phyloP scores from a whole-genome alignment of 2,113 vertebrate species.

The Spilogale gracilis region DNA sequence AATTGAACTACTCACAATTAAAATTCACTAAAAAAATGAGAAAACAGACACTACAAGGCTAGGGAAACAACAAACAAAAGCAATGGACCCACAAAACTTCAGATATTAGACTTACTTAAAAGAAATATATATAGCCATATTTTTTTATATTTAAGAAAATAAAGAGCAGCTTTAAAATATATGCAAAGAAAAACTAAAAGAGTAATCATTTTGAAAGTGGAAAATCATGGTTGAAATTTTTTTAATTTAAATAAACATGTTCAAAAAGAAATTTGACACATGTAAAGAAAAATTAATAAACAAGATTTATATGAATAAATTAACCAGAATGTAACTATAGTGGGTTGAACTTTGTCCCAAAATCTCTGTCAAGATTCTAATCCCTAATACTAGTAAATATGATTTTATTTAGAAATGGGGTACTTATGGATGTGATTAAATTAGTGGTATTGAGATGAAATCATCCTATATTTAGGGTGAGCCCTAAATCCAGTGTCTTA shows the following conservation, averaged over 20 bases:
- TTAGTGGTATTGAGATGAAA: background rate
- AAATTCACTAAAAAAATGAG: background rate
- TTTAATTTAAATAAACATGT: background rate
- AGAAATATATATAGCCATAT: background rate
- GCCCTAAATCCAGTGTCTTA: background rate
- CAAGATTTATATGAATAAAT: background rate
- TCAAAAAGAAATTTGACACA: background rate
- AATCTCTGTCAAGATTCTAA: background rate
- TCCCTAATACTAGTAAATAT: background rate
- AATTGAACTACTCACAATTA: background rate
- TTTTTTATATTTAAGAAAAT: slow-evolving; percentile 2
- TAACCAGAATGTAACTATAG: background rate
- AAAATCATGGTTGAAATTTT: background rate
- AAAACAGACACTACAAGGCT: background rate
- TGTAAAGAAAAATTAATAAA: background rate
- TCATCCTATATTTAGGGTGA: background rate
- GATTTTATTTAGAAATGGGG: background rate
- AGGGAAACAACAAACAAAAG: background rate
- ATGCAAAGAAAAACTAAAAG: background rate
- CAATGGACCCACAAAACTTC: background rate
- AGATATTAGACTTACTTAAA: background rate
- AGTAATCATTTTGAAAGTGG: background rate
- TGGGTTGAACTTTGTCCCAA: background rate
- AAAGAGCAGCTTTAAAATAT: background rate
- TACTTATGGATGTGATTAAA: background rate